phyloP scores from a whole-genome alignment of 2,888 invertebrate species.

The Acleris literana region DNA sequence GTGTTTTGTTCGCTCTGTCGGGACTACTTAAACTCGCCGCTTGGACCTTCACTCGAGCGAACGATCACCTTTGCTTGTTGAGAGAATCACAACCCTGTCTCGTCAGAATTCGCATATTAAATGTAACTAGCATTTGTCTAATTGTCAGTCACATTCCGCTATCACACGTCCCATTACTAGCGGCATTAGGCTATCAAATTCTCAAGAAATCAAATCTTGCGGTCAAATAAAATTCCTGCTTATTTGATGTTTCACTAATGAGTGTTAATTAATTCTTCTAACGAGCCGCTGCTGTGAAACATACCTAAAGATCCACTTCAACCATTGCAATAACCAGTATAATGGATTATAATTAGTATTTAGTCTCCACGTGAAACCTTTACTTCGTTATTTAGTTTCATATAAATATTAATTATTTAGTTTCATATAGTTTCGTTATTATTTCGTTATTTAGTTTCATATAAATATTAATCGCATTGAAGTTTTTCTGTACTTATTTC shows the following conservation, averaged over 20 bases:
- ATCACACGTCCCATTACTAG: slow-evolving; percentile 14
- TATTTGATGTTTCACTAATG: slow-evolving; percentile 55
- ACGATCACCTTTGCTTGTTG: too few relatives aligned
- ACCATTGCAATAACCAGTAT: slow-evolving; percentile 49
- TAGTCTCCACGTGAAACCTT: slow-evolving; percentile 46
- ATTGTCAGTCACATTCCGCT: slow-evolving; percentile 19
- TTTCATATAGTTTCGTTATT: too few relatives aligned
- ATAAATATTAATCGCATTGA: slow-evolving; percentile 33
- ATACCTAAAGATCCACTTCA: slow-evolving; percentile 47
- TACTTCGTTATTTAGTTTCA: slow-evolving; percentile 41
- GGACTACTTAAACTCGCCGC: too few relatives aligned
- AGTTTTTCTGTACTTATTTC: slow-evolving; percentile 14
- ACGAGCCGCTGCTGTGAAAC: slow-evolving; percentile 54
- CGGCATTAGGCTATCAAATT: slow-evolving; percentile 19
- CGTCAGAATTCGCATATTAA: slow-evolving; percentile 23
- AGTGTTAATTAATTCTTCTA: slow-evolving; percentile 62
- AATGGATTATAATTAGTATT: slow-evolving; percentile 61
- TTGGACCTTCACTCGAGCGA: too few relatives aligned
- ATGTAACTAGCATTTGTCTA: slow-evolving; percentile 13
- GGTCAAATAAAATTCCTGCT: slow-evolving; percentile 38
- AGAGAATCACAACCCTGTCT: too few relatives aligned
- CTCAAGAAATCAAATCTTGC: slow-evolving; percentile 36
- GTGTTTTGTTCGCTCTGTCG: too few relatives aligned
- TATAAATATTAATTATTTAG: slow-evolving; percentile 38
- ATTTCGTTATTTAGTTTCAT: slow-evolving; percentile 40